Percentiles rank a stretch among this genome's conserved stretches.
These are phyloP conservation scores for Amniataba percoides DNA, from an alignment of 2,797 vertebrate genomes.

Conservation along the genomic window DNA sequence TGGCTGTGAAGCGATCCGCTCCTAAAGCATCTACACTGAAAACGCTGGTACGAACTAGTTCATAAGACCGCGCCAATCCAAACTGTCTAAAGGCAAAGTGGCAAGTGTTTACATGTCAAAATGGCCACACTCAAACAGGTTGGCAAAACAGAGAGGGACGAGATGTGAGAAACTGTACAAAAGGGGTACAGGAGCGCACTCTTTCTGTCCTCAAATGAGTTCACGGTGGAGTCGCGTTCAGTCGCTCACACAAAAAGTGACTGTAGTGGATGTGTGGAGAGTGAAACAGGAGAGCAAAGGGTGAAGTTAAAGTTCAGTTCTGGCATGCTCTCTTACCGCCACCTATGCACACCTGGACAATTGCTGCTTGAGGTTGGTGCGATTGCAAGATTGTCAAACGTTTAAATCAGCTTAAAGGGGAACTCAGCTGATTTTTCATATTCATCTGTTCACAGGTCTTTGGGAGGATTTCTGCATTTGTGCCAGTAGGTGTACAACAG, in stretches of 20 bases:
- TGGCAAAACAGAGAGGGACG: background rate
- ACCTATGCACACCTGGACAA: background rate
- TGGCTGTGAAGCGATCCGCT: conserved; percentile 23
- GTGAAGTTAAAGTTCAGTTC: background rate
- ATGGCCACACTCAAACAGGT: background rate
- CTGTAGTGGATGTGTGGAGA: background rate
- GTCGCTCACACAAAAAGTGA: background rate
- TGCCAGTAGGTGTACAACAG: background rate
- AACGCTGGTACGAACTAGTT: background rate
- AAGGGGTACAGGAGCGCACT: background rate
- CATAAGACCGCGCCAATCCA: background rate
- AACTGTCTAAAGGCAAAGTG: background rate
- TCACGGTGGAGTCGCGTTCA: background rate
- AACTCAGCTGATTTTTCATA: background rate
- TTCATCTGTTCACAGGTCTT: background rate
- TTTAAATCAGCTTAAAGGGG: background rate
- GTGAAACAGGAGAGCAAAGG: background rate
- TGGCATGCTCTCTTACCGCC: background rate
- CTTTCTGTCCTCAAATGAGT: background rate
- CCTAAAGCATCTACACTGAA: background rate
- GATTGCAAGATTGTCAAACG: too few relatives aligned
- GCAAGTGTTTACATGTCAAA: background rate
- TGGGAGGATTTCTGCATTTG: background rate
- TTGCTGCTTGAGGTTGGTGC: too few relatives aligned
- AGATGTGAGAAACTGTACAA: background rate